Percentiles rank a stretch among this genome's conserved stretches.
Evolutionary conservation across 2,888 invertebrate species (phyloP).

Genomic region (Idaea dimidiata): DNA sequence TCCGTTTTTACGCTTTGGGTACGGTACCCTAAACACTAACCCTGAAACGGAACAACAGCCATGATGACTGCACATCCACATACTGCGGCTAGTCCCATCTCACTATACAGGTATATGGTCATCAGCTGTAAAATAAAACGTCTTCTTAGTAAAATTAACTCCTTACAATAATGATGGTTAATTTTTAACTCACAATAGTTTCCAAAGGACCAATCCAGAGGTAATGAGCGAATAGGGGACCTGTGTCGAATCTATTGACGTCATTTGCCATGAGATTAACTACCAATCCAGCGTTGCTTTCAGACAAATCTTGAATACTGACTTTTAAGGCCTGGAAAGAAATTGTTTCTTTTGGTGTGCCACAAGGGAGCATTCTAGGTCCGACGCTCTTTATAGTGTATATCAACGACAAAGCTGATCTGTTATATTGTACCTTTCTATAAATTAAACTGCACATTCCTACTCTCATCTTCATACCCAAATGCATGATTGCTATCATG

Average conservation of each 20-base stretch:
- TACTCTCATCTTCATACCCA: constrained; percentile 90
- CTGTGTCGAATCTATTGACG: constrained; percentile 87
- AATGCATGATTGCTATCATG: constrained; percentile 85
- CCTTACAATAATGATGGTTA: not conserved
- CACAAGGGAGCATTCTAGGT: too few relatives aligned
- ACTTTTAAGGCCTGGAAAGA: constrained; percentile 64
- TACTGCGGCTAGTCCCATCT: constrained; percentile 76
- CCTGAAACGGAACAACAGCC: constrained; percentile 74
- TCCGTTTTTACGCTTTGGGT: too few relatives aligned
- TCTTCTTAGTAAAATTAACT: not conserved
- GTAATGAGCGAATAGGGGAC: constrained; percentile 85
- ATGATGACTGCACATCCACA: constrained; percentile 74
- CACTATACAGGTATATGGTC: constrained; percentile 76
- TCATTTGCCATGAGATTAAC: constrained; percentile 87
- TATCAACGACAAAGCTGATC: too few relatives aligned
- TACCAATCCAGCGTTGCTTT: constrained; percentile 71
- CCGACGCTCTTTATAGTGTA: too few relatives aligned
- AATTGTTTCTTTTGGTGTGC: not conserved
- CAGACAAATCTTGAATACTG: constrained; percentile 65
- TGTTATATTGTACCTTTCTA: constrained; percentile 83
- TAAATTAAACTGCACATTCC: constrained; percentile 92
- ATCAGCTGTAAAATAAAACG: constrained; percentile 51
- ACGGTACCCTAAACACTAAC: constrained; percentile 38
- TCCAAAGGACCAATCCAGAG: constrained; percentile 88
- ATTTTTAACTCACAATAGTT: constrained; percentile 71